phyloP scores from a whole-genome alignment of 2,113 vertebrate genomes.

The Sturnus vulgaris region DNA sequence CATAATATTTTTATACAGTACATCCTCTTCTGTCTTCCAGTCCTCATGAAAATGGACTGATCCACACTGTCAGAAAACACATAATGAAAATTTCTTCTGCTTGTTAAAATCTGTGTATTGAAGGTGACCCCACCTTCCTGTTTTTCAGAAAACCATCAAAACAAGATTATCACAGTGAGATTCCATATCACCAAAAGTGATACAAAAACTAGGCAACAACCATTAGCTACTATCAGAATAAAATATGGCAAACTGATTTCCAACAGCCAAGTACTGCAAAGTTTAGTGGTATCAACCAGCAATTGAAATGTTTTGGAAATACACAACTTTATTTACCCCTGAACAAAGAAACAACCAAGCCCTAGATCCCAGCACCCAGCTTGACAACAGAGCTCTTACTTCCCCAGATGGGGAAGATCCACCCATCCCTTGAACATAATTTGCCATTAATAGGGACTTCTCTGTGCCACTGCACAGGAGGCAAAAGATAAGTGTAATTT shows the following conservation, averaged over 20 bases:
- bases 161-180: background rate
- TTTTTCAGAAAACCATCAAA: background rate
- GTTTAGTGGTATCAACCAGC: background rate
- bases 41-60: background rate
- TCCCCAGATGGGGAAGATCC: background rate
- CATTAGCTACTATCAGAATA: background rate
- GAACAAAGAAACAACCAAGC: background rate
- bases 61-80: accelerated
- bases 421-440: background rate
- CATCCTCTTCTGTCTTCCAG: background rate
- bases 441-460: background rate
- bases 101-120: background rate
- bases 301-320: background rate
- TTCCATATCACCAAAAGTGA: background rate
- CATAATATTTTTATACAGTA: background rate
- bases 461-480: background rate
- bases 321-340: background rate
- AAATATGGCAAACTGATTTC: background rate
- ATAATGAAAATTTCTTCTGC: background rate
- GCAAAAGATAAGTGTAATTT: background rate
- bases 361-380: accelerated
- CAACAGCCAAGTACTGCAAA: background rate
- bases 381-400: background rate
- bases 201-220: background rate
- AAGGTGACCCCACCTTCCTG: background rate